Percentiles rank a stretch among this genome's conserved stretches.
Conservation (phyloP, 2,888 invertebrate species). For the Philereme transversata region DNA sequence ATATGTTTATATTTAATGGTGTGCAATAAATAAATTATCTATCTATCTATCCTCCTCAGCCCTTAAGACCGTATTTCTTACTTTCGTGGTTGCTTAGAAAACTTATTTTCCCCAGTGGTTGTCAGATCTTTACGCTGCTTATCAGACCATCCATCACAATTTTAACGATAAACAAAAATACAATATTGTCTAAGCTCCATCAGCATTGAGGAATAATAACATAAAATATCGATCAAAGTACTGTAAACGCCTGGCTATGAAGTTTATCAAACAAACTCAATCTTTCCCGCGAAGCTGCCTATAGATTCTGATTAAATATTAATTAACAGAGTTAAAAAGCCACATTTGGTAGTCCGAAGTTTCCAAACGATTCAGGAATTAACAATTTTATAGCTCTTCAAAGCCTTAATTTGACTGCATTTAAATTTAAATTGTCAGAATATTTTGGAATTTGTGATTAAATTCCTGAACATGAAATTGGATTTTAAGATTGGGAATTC, state of each 20-base stretch:
- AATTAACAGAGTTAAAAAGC: constrained; percentile 61
- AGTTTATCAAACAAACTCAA: constrained; percentile 60
- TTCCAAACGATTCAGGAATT: constrained; percentile 41
- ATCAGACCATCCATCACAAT: constrained; percentile 3
- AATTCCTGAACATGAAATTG: constrained; percentile 39
- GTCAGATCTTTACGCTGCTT: too few relatives aligned
- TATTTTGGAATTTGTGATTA: constrained; percentile 39
- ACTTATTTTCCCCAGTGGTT: too few relatives aligned
- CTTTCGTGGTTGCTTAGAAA: too few relatives aligned
- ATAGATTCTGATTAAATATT: constrained; percentile 73
- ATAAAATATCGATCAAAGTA: constrained; percentile 20
- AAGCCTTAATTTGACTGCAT: constrained; percentile 38
- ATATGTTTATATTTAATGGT: too few relatives aligned
- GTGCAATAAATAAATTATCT: too few relatives aligned
- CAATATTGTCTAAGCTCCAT: constrained; percentile 2
- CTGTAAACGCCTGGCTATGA: constrained; percentile 6
- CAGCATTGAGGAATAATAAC: constrained; percentile 9
- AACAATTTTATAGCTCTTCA: constrained; percentile 39
- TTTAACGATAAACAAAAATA: constrained; percentile 1
- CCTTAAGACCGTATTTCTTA: too few relatives aligned
- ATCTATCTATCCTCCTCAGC: too few relatives aligned
- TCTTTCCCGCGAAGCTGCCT: constrained; percentile 44
- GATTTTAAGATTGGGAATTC: constrained; percentile 38
- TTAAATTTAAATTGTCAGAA: constrained; percentile 38
- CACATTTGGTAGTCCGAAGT: constrained; percentile 50